phyloP scores from a whole-genome alignment of 2,113 vertebrate genomes.

The Morphnarchus princeps region DNA sequence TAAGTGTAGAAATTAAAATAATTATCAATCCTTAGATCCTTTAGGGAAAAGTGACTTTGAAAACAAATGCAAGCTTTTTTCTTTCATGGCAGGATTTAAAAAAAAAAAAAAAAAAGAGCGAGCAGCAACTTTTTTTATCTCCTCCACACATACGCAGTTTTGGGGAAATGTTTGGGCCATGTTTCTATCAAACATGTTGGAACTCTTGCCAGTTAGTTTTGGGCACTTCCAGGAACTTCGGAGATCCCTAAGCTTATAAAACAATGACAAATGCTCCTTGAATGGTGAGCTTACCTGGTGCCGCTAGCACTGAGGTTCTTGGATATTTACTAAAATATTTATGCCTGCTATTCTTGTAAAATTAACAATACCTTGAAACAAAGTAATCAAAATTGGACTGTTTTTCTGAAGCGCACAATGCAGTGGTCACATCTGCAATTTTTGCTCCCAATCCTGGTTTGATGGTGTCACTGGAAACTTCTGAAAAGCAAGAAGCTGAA shows the following conservation, averaged over 20 bases:
- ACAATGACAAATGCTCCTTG: background rate
- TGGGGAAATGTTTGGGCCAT: background rate
- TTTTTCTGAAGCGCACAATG: constrained; percentile 88
- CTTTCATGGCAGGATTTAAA: background rate
- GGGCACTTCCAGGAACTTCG: background rate
- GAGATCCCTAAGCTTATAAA: background rate
- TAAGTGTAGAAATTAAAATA: background rate
- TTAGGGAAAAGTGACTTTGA: background rate
- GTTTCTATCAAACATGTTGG: background rate
- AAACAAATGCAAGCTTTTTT: background rate
- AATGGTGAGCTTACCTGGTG: background rate
- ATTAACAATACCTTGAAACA: background rate
- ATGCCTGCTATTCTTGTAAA: background rate
- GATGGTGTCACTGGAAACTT: constrained; percentile 84
- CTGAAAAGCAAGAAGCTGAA: constrained; percentile 86
- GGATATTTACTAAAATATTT: background rate
- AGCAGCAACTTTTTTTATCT: background rate
- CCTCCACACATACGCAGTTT: background rate
- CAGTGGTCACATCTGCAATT: constrained; percentile 95
- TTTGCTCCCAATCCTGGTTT: constrained; percentile 94
- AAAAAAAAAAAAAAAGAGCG: background rate
- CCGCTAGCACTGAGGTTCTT: background rate
- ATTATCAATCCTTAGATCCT: background rate
- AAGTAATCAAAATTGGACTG: background rate
- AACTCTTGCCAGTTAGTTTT: background rate